phyloP scores from a whole-genome alignment of 1,140 invertebrate species.

The Sarcophaga bullata region DNA sequence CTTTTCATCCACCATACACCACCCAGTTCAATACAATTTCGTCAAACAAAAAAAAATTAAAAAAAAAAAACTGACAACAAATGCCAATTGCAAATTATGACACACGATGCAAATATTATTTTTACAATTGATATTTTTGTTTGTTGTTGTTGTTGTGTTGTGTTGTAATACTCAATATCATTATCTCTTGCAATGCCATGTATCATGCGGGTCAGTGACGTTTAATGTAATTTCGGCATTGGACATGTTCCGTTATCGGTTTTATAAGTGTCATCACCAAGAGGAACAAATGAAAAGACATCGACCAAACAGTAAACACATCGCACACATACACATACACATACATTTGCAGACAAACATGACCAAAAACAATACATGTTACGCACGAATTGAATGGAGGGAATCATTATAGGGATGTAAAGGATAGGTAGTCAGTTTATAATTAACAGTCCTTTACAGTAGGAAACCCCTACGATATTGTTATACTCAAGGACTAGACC shows the following conservation, averaged over 20 bases:
- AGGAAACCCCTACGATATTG: too few species aligned
- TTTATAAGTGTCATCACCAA: not conserved
- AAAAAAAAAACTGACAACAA: not conserved
- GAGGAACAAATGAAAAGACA: not conserved
- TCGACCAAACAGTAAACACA: constrained; percentile 2
- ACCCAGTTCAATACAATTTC: not conserved
- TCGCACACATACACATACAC: not conserved
- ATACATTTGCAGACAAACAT: not conserved
- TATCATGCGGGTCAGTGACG: constrained; percentile 9
- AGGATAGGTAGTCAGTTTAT: too few species aligned
- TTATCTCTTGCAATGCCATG: not conserved
- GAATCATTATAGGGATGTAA: too few species aligned
- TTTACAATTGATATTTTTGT: too few species aligned
- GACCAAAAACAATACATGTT: not conserved
- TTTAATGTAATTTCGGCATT: not conserved
- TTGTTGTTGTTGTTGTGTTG: not conserved
- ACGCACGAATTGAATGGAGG: too few species aligned
- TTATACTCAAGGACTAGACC: too few species aligned
- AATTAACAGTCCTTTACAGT: too few species aligned
- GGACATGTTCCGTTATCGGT: constrained; percentile 13
- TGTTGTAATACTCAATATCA: too few species aligned
- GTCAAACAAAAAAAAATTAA: not conserved
- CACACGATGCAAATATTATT: not conserved
- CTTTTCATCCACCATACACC: not conserved
- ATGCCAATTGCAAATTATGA: not conserved